phyloP scores from a whole-genome alignment of 2,888 invertebrate species.

The Norana najaformis region DNA sequence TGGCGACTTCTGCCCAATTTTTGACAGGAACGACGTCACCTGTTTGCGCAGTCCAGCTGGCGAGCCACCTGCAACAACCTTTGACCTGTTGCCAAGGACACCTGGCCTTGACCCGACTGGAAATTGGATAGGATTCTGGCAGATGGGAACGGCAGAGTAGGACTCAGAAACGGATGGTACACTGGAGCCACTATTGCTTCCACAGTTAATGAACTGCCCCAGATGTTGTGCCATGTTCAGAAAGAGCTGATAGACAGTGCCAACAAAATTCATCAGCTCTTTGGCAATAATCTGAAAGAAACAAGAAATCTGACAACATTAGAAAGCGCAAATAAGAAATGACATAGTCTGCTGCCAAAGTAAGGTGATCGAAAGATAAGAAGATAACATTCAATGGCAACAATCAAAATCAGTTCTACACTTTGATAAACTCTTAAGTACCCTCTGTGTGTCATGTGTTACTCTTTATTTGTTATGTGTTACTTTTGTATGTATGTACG shows the following conservation, averaged over 20 bases:
- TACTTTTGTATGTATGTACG: too few relatives aligned
- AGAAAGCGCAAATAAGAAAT: neutral
- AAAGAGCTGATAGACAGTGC: neutral
- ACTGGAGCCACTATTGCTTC: neutral
- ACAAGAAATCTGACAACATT: neutral
- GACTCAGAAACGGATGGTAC: neutral
- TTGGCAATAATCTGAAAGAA: constrained; percentile 21
- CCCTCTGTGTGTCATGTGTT: neutral
- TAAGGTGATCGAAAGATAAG: neutral
- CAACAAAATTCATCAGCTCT: constrained; percentile 25
- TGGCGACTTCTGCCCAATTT: constrained; percentile 21
- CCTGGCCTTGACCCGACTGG: constrained; percentile 17
- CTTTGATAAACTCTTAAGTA: neutral
- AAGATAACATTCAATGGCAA: neutral
- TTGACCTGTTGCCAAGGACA: constrained; percentile 15
- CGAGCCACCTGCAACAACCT: neutral
- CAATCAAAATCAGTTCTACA: neutral
- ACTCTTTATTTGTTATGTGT: neutral
- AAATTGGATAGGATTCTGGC: neutral
- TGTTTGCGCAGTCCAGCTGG: constrained; percentile 23
- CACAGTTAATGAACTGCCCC: neutral
- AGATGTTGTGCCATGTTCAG: constrained; percentile 7
- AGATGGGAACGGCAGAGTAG: neutral
- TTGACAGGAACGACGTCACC: constrained; percentile 20
- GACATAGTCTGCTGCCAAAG: neutral